Conservation (phyloP, 23 tunicate genomes). For the Botrylloides violaceus region DNA sequence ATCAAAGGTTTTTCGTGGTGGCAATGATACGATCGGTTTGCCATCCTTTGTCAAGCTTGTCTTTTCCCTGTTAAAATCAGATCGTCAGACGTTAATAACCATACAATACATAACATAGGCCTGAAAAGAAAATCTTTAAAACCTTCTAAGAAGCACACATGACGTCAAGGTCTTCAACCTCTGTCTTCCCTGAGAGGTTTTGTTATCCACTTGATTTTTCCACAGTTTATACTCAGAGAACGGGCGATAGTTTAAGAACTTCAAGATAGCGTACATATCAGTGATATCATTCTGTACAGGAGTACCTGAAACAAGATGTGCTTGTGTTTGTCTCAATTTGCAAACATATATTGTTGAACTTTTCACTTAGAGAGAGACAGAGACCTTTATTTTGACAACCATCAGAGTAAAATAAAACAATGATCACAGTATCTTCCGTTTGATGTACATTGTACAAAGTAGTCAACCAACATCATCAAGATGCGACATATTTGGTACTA, state of each 20-base stretch:
- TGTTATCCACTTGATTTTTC: conserved; percentile 75
- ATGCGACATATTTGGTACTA: too few species aligned
- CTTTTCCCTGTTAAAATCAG: conserved; percentile 30
- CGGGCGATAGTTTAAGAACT: conserved; percentile 74
- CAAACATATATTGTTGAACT: too few species aligned
- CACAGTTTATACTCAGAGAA: conserved; percentile 66
- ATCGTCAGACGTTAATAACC: neutral
- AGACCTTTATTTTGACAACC: neutral
- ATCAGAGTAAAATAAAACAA: neutral
- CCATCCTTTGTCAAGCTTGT: conserved; percentile 47
- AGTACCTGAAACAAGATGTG: conserved; percentile 81
- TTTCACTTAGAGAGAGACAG: too few species aligned
- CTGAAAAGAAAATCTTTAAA: neutral
- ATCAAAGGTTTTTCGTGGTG: conserved; percentile 25
- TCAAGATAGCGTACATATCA: conserved; percentile 83
- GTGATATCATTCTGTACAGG: conserved; percentile 76
- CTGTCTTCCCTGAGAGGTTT: conserved; percentile 31
- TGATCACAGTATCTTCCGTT: neutral
- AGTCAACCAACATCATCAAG: too few species aligned
- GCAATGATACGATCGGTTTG: conserved; percentile 57
- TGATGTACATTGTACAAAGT: too few species aligned
- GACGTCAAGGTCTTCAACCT: conserved; percentile 73
- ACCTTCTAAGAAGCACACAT: conserved; percentile 77
- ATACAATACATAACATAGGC: neutral
- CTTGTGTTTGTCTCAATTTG: too few species aligned